Percentiles rank a stretch among this genome's conserved stretches.
Evolutionary conservation across 2,113 vertebrate genomes (phyloP).

Genomic region (Lampris megalopsis): DNA sequence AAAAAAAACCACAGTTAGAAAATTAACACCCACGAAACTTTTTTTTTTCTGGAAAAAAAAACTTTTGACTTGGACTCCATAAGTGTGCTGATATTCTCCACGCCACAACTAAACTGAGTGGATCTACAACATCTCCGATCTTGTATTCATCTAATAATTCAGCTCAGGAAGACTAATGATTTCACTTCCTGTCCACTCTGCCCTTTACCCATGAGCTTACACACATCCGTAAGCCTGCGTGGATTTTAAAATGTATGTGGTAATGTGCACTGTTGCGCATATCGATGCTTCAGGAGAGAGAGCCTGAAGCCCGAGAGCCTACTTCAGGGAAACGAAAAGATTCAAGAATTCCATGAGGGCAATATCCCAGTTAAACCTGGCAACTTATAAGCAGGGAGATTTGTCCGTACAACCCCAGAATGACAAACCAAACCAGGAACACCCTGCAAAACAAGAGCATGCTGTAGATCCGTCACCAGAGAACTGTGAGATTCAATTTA

Average conservation of each 20-base stretch:
- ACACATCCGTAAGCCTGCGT: slow-evolving; percentile 10
- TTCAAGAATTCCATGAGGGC: neutral
- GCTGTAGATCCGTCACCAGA: too few species aligned
- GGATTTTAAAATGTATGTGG: slow-evolving; percentile 20
- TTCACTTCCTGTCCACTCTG: neutral
- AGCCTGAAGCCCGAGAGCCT: neutral
- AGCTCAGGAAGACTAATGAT: neutral
- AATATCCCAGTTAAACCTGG: slow-evolving; percentile 2
- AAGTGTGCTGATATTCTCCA: neutral
- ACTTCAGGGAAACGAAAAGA: neutral
- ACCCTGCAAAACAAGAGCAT: neutral
- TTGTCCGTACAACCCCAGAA: neutral
- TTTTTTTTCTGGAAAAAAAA: slow-evolving; percentile 25
- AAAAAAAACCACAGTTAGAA: neutral
- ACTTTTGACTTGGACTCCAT: slow-evolving; percentile 39
- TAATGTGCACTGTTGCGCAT: slow-evolving; percentile 11
- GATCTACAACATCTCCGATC: neutral
- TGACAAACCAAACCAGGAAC: neutral
- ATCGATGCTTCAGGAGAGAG: neutral
- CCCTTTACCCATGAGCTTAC: neutral
- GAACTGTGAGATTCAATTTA: neutral
- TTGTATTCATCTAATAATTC: neutral
- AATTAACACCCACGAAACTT: slow-evolving; percentile 4
- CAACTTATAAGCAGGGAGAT: neutral
- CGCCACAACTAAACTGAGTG: slow-evolving; percentile 9